phyloP scores from a whole-genome alignment of 1,140 invertebrate genomes.

The Globodera rostochiensis region DNA sequence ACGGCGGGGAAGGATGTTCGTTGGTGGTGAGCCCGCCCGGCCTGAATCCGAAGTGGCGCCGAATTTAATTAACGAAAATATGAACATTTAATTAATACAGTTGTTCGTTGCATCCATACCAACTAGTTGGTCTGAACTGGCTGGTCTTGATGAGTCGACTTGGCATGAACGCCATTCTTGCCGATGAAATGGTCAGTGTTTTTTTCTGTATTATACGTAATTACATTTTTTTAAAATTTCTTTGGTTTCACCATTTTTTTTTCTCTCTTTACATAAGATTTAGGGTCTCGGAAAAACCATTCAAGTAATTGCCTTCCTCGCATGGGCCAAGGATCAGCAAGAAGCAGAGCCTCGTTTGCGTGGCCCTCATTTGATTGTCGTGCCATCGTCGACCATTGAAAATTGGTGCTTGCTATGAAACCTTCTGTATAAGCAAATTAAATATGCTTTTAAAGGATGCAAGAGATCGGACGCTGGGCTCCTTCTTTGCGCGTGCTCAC shows the following conservation, averaged over 20 bases:
- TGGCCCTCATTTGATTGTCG: slow-evolving; percentile 58
- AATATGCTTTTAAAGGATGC: slow-evolving; percentile 28
- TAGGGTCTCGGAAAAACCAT: slow-evolving; percentile 61
- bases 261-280: slow-evolving; percentile 11
- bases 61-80: slow-evolving; percentile 12
- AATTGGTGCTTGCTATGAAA: slow-evolving; percentile 42
- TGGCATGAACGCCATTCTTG: slow-evolving; percentile 88
- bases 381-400: slow-evolving; percentile 60
- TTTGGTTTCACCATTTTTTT: not conserved
- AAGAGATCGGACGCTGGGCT: slow-evolving; percentile 54
- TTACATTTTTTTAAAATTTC: not conserved
- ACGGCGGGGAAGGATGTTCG: slow-evolving; percentile 11
- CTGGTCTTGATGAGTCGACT: slow-evolving; percentile 83
- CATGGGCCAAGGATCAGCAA: slow-evolving; percentile 49
- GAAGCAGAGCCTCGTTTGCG: slow-evolving; percentile 12
- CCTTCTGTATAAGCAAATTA: no score
- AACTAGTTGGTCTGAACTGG: slow-evolving; percentile 92
- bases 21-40: not conserved
- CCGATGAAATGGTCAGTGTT: slow-evolving; percentile 77
- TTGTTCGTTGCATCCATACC: slow-evolving; percentile 77
- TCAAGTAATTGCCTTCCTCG: slow-evolving; percentile 57
- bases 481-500: slow-evolving; percentile 50
- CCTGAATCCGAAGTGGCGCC: slow-evolving; percentile 27
- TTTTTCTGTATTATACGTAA: not conserved
- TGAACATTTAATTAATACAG: slow-evolving; percentile 37